Evolutionary conservation across 2,113 vertebrate genomes (phyloP).

Genomic region (Calidris pugnax): DNA sequence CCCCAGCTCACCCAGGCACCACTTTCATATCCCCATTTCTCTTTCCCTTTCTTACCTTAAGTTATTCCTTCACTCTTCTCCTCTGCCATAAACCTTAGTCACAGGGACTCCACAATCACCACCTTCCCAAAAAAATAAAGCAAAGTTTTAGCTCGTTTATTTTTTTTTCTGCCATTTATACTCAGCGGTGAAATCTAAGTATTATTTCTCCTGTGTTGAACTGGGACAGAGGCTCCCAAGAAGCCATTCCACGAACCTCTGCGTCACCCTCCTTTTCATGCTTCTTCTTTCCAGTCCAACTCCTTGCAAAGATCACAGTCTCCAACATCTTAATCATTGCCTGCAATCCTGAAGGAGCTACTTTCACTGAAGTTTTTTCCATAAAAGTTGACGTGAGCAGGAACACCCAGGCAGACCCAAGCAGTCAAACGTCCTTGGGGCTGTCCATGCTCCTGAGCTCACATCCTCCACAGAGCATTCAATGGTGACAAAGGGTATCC

Average conservation of each 20-base stretch:
- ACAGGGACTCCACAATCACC: neutral
- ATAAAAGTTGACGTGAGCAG: neutral
- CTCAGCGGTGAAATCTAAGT: neutral
- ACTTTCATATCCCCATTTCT: neutral
- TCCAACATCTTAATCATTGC: no score
- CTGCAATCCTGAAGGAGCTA: neutral
- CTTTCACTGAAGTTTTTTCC: neutral
- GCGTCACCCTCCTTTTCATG: no score
- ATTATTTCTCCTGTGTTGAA: neutral
- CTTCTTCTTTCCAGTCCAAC: neutral
- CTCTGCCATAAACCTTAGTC: neutral
- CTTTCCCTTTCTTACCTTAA: neutral
- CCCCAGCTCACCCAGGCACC: neutral
- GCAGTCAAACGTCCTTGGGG: accelerated
- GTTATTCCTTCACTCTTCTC: neutral
- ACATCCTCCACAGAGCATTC: neutral
- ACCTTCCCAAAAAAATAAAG: no score
- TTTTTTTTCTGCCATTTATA: neutral
- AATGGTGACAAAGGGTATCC: neutral
- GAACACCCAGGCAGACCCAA: neutral
- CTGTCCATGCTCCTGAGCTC: neutral
- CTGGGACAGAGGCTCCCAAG: neutral
- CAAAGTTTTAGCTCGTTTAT: neutral
- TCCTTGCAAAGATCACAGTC: neutral
- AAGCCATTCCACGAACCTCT: neutral